These are phyloP conservation scores for Mesorhabditis belari DNA, from an alignment of 2,888 invertebrate species.

Conservation along the genomic window DNA sequence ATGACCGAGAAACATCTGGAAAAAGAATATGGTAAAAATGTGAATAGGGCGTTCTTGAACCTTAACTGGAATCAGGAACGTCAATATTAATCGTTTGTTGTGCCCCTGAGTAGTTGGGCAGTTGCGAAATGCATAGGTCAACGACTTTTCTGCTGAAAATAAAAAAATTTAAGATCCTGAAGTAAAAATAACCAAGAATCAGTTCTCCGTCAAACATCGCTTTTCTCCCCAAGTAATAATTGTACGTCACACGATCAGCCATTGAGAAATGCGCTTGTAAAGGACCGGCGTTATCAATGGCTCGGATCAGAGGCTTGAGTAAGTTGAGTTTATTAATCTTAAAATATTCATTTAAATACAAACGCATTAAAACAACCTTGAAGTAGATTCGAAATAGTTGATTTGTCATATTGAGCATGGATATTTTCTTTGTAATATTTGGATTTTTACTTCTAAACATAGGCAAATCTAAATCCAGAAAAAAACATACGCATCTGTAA, in stretches of 20 bases:
- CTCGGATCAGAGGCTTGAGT: slow-evolving; percentile 82
- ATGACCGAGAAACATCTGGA: slow-evolving; percentile 82
- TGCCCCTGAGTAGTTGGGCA: slow-evolving; percentile 70
- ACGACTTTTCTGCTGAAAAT: slow-evolving; percentile 74
- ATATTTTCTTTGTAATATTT: slow-evolving; percentile 84
- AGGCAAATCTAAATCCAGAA: neutral
- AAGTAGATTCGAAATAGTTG: slow-evolving; percentile 95
- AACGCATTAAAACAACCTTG: slow-evolving; percentile 64
- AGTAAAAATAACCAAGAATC: slow-evolving; percentile 62
- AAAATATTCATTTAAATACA: slow-evolving; percentile 10
- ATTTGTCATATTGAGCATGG: slow-evolving; percentile 91
- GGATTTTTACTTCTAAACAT: slow-evolving; percentile 69
- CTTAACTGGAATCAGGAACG: slow-evolving; percentile 66
- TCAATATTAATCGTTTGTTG: slow-evolving; percentile 84
- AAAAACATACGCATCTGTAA: slow-evolving; percentile 35
- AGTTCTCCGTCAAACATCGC: slow-evolving; percentile 98
- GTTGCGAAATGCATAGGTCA: slow-evolving; percentile 84
- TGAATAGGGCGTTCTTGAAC: no score
- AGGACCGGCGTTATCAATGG: slow-evolving; percentile 84
- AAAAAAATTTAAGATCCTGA: neutral
- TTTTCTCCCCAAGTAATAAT: slow-evolving; percentile 88
- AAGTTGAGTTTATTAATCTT: slow-evolving; percentile 61
- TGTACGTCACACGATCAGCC: slow-evolving; percentile 89
- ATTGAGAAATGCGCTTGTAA: slow-evolving; percentile 75
- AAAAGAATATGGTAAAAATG: no score